Conservation (phyloP, 2,113 vertebrate genomes). For the Hyaena hyaena region DNA sequence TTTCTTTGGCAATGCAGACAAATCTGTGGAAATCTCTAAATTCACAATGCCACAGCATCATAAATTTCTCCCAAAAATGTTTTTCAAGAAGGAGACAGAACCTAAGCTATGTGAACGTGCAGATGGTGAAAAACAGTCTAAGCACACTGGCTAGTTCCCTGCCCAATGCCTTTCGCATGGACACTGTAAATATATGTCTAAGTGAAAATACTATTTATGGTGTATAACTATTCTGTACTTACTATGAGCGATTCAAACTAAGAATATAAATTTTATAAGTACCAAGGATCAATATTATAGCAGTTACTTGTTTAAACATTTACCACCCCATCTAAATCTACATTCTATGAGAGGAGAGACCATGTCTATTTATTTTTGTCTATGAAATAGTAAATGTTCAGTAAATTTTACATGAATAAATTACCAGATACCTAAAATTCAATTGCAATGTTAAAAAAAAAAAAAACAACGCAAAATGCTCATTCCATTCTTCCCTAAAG, state of each 20-base stretch:
- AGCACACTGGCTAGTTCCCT: background rate
- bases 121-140: background rate
- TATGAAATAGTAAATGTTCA: background rate
- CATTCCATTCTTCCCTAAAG: background rate
- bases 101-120: background rate
- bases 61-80: background rate
- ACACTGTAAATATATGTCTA: background rate
- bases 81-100: background rate
- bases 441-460: background rate
- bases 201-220: background rate
- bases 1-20: background rate
- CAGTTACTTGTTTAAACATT: background rate
- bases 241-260: background rate
- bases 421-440: constrained; percentile 1
- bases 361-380: background rate
- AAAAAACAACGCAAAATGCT: background rate
- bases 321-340: background rate
- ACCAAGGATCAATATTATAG: background rate
- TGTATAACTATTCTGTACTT: background rate
- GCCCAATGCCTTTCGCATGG: background rate
- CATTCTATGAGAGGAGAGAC: background rate
- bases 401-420: constrained; percentile 1
- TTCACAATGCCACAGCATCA: background rate
- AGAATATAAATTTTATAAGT: background rate
- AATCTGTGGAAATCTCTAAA: background rate